Evolutionary conservation across 2,113 vertebrate species (phyloP).

Genomic region (Myiagra hebetior): DNA sequence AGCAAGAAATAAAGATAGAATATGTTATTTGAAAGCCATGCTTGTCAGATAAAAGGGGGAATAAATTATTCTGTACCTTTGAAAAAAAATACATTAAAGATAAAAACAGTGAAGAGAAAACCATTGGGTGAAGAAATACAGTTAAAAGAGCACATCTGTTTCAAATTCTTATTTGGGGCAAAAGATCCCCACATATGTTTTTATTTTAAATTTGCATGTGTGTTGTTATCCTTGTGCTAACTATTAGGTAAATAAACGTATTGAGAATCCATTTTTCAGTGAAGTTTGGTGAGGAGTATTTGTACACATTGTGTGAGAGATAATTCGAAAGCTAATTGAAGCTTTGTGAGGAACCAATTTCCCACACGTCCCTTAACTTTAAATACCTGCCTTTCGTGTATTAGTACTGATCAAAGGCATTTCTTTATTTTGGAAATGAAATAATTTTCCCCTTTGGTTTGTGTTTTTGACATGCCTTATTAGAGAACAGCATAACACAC

Average conservation of each 20-base stretch:
- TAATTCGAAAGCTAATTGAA: constrained; percentile 75
- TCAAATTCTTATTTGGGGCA: constrained; percentile 70
- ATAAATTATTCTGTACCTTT: constrained; percentile 53
- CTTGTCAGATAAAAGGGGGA: constrained; percentile 39
- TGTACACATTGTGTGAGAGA: constrained; percentile 66
- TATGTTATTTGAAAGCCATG: constrained; percentile 1
- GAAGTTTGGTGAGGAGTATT: constrained; percentile 72
- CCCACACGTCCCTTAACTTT: constrained; percentile 16
- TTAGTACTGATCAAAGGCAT: neutral
- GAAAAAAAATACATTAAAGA: constrained; percentile 49
- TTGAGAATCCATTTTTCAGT: constrained; percentile 76
- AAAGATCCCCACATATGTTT: constrained; percentile 72
- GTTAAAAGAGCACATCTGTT: constrained; percentile 79
- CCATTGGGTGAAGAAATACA: constrained; percentile 73
- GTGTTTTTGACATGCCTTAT: constrained; percentile 19
- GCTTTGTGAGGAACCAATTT: constrained; percentile 60
- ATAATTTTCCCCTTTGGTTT: constrained; percentile 53
- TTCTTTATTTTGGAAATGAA: constrained; percentile 63
- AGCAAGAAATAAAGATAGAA: constrained; percentile 29
- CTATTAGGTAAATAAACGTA: constrained; percentile 78
- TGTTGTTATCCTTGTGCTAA: constrained; percentile 78
- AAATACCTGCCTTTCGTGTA: constrained; percentile 9
- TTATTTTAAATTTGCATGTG: constrained; percentile 80
- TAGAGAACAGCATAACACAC: neutral
- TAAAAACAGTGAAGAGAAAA: constrained; percentile 72